Conservation (phyloP, 1,140 invertebrate species). For the Telenomus remus region DNA sequence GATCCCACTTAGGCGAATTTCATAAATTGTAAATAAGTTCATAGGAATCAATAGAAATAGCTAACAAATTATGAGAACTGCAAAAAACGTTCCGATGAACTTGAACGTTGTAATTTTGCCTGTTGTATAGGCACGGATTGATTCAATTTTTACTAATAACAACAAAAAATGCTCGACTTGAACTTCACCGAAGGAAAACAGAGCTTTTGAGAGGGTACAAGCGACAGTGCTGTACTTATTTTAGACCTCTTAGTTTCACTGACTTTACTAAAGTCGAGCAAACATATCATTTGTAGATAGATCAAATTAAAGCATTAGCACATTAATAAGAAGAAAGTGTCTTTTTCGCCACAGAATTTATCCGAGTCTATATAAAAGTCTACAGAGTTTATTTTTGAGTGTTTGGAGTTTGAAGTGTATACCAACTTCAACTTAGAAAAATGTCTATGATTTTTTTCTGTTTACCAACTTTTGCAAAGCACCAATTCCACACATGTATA, state of each 20-base stretch:
- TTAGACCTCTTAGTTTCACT: conserved; percentile 17
- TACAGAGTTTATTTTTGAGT: too few species aligned
- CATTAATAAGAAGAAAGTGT: too few species aligned
- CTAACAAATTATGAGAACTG: conserved; percentile 9
- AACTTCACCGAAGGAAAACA: conserved; percentile 5
- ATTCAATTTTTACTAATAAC: conserved; percentile 36
- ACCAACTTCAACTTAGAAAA: too few species aligned
- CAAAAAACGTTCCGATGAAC: not conserved
- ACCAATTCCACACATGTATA: too few species aligned
- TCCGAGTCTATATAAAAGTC: too few species aligned
- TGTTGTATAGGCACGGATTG: conserved; percentile 30
- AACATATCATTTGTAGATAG: conserved; percentile 40
- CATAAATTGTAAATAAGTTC: conserved; percentile 61
- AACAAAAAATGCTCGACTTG: not conserved
- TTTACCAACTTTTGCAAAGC: too few species aligned
- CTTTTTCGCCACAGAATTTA: conserved; percentile 7
- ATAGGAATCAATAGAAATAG: conserved; percentile 12
- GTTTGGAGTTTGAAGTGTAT: too few species aligned
- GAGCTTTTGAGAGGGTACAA: not conserved
- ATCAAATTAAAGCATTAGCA: not conserved
- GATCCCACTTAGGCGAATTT: conserved; percentile 66
- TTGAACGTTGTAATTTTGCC: conserved; percentile 19
- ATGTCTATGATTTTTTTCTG: too few species aligned
- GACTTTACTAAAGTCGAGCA: conserved; percentile 32
- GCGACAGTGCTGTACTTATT: too few species aligned